Evolutionary conservation across 2,797 vertebrate species (phyloP).

Genomic region (Streptopelia turtur): DNA sequence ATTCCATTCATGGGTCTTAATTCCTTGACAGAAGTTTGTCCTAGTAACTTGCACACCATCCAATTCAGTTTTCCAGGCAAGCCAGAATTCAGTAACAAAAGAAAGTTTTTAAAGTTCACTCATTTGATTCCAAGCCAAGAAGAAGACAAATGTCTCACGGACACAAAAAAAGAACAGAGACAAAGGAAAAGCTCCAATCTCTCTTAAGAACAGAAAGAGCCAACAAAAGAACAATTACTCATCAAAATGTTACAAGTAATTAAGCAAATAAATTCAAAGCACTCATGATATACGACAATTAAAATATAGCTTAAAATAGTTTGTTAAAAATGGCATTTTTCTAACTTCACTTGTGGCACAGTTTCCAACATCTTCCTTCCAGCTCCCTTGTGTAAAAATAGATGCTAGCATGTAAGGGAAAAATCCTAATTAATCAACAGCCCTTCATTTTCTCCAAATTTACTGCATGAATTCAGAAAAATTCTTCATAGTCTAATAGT

Average conservation of each 20-base stretch:
- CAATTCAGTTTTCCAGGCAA: not conserved
- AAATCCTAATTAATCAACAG: not conserved
- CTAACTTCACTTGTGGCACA: not conserved
- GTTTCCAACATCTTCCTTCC: not conserved
- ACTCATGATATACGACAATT: not conserved
- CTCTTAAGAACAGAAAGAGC: not conserved
- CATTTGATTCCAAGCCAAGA: conserved; percentile 28
- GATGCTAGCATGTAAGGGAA: not conserved
- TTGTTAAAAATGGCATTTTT: conserved; percentile 19
- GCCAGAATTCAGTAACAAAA: not conserved
- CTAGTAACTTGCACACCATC: not conserved
- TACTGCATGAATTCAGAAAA: not conserved
- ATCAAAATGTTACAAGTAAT: conserved; percentile 9
- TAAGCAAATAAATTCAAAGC: conserved; percentile 24
- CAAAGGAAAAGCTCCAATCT: not conserved
- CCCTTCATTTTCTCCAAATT: not conserved
- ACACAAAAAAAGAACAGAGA: not conserved
- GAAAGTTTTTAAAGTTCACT: not conserved
- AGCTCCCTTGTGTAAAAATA: not conserved
- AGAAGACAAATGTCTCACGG: conserved; percentile 5
- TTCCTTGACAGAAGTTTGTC: not conserved
- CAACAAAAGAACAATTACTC: conserved; percentile 5
- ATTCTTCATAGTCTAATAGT: not conserved
- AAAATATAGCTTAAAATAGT: conserved; percentile 36
- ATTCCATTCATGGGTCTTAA: not conserved